Conservation (phyloP, 2,888 invertebrate species). For the Criorhina ranunculi region DNA sequence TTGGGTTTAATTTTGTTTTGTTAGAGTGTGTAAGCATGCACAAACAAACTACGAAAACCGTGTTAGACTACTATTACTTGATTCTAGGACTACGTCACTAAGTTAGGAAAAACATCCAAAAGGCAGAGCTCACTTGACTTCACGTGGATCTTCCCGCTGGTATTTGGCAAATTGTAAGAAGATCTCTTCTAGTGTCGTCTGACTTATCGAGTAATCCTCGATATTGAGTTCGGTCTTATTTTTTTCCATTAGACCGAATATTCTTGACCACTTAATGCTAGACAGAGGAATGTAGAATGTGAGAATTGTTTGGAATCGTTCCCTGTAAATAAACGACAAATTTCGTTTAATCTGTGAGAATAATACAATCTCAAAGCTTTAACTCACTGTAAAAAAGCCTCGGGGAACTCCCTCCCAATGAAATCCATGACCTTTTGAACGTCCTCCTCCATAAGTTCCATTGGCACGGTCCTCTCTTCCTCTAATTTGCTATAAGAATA, state of each 20-base stretch:
- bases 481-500: slow-evolving; percentile 14
- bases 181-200: slow-evolving; percentile 93
- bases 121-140: slow-evolving; percentile 49
- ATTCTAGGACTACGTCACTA: too few species aligned
- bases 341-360: background rate
- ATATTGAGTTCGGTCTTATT: slow-evolving; percentile 86
- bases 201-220: slow-evolving; percentile 92
- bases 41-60: too few species aligned
- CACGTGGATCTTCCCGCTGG: slow-evolving; percentile 80
- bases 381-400: slow-evolving; percentile 81
- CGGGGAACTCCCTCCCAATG: slow-evolving; percentile 79
- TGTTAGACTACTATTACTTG: too few species aligned
- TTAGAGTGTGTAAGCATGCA: too few species aligned
- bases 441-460: slow-evolving; percentile 77
- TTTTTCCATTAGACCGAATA: slow-evolving; percentile 89
- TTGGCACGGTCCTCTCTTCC: slow-evolving; percentile 69
- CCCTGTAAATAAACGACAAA: slow-evolving; percentile 84
- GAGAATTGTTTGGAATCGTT: slow-evolving; percentile 89
- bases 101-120: too few species aligned
- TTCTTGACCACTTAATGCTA: slow-evolving; percentile 87
- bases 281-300: slow-evolving; percentile 88
- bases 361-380: background rate
- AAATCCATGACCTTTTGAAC: slow-evolving; percentile 80
- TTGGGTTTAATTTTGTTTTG: too few species aligned
- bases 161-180: slow-evolving; percentile 89